Evolutionary conservation across 2,113 vertebrate genomes (phyloP).

Genomic region (Eudyptes chrysolophus): DNA sequence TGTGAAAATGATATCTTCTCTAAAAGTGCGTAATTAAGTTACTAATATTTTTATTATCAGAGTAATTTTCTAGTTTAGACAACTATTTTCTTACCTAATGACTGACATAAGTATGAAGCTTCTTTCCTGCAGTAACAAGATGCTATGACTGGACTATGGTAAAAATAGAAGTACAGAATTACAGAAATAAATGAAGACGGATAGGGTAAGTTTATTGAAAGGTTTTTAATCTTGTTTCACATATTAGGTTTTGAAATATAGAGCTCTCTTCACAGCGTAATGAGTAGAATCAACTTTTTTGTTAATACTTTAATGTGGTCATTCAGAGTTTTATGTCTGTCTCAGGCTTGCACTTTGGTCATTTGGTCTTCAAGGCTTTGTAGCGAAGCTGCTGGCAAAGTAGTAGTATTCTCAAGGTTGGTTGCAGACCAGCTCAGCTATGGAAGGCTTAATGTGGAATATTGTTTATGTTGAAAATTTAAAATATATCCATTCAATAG

Average conservation of each 20-base stretch:
- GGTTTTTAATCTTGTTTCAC: not conserved
- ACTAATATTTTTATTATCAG: not conserved
- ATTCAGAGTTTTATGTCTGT: not conserved
- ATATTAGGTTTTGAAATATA: not conserved
- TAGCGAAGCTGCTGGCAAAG: not conserved
- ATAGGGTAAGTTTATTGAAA: not conserved
- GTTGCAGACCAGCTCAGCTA: not conserved
- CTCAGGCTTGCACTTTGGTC: not conserved
- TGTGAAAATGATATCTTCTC: not conserved
- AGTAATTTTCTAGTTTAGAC: not conserved
- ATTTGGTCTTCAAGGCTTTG: not conserved
- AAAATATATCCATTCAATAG: not conserved
- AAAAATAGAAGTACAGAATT: not conserved
- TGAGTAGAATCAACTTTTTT: not conserved
- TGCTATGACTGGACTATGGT: not conserved
- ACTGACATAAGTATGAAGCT: not conserved
- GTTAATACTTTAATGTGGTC: not conserved
- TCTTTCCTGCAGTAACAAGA: not conserved
- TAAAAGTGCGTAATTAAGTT: not conserved
- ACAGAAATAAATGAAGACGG: not conserved
- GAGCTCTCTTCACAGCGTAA: constrained; percentile 27
- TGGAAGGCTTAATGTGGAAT: not conserved
- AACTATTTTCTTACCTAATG: not conserved
- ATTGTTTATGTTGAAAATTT: not conserved
- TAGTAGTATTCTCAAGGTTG: not conserved